Base-by-base conservation (phyloP, 1,140 invertebrate species). In the Ceratosolen solmsi region DNA sequence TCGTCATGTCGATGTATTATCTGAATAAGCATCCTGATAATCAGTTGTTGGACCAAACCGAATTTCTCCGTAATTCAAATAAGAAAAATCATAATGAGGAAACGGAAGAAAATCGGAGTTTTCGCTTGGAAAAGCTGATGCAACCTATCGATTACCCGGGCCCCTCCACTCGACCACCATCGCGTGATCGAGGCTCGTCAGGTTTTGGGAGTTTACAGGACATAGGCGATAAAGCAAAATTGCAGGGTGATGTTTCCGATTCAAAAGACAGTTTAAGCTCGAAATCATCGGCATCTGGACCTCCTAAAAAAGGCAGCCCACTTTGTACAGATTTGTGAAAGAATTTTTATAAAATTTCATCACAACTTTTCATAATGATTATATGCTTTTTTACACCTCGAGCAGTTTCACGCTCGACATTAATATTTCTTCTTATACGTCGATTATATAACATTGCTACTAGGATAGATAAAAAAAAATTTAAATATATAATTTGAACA, bases 141-240 rank as follows among this genome's bases (percentile, higher is more conserved):
- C 83, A 65, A 54, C 84, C 87, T 0, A 56, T 82, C 0, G 85
- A 86, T 27, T 85, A 87, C 30, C 22, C 46, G 20, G 70, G 85
- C 3, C 68, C 83, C 25, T 75, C 85, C 0, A 41, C 74, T 2
- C 87, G 86, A 65, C 85, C 87, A 63, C 81, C 86, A 1, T 90
- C 89, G 0, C 84, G 87, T 70, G 86, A 84, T 68, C 87, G 87
- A 33, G 83, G 82, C 1, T 89, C 89, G 1, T 90, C 90, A 1
- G 90, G 89, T 0, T 89, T 89, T 65, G 88, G 87, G 72, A 91
- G 88, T 72, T 86, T 86, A 25, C 84, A 85, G 8, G 88, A 89
- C 63, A 60, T 87, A 30, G 83, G 84, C 8, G 86, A 88, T 49
- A 81, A 49, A 68, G n/a, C 56, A n/a, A 84, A 65, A 70, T 83